Conservation (phyloP, 2,888 invertebrate genomes). For the Catotricha subobsoleta region DNA sequence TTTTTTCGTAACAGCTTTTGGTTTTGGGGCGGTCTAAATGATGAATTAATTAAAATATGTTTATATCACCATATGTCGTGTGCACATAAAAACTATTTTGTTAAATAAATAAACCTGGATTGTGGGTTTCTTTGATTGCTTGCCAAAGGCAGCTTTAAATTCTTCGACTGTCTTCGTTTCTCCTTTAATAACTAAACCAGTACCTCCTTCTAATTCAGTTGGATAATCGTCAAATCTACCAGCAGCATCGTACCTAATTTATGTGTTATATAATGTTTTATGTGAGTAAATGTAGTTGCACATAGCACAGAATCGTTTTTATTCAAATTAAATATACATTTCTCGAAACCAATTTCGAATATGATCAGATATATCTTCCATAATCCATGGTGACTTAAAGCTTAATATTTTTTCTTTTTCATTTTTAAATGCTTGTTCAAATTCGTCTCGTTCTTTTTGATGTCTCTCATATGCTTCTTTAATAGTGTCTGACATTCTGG, state of each 20-base stretch:
- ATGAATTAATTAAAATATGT: too few relatives aligned
- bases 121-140: too few relatives aligned
- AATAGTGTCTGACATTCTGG: too few relatives aligned
- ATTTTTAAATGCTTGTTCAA: constrained; percentile 25
- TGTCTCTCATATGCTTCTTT: too few relatives aligned
- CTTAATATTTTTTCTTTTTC: constrained; percentile 32
- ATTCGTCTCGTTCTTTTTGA: too few relatives aligned
- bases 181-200: constrained; percentile 30
- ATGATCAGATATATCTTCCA: constrained; percentile 56
- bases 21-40: too few relatives aligned
- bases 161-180: constrained; percentile 28
- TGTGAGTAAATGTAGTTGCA: not conserved
- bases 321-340: constrained; percentile 31
- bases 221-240: constrained; percentile 32
- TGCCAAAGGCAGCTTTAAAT: constrained; percentile 19
- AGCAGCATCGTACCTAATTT: constrained; percentile 20
- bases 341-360: constrained; percentile 52
- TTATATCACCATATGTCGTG: too few relatives aligned
- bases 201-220: constrained; percentile 31
- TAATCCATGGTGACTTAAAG: constrained; percentile 35
- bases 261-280: constrained; percentile 4
- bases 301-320: not conserved
- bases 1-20: too few relatives aligned
- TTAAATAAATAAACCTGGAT: too few relatives aligned
- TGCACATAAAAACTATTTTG: too few relatives aligned